Evolutionary conservation across 2,113 vertebrate genomes (phyloP).

Genomic region (Vulpes lagopus): DNA sequence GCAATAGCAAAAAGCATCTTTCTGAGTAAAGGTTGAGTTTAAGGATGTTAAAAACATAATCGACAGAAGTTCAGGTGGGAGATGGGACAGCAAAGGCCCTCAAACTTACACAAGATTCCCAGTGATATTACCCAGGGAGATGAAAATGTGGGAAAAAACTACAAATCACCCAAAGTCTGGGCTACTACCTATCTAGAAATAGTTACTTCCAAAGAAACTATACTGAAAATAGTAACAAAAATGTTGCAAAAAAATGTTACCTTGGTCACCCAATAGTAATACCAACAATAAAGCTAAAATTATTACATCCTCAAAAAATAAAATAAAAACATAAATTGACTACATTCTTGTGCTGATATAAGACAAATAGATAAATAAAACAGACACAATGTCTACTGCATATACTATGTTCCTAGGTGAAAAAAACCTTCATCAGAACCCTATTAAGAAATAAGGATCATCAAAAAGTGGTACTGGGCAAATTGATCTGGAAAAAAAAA

Average conservation of each 20-base stretch:
- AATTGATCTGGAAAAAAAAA: neutral
- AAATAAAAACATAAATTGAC: neutral
- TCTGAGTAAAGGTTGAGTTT: neutral
- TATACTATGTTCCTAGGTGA: neutral
- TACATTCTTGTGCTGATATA: neutral
- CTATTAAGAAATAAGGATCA: neutral
- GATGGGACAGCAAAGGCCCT: neutral
- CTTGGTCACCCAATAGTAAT: neutral
- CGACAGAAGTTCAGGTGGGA: neutral
- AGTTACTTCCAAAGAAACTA: neutral
- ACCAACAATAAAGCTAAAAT: neutral
- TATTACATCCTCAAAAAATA: neutral
- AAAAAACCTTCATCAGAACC: neutral
- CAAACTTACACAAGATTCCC: neutral
- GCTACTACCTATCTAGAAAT: neutral
- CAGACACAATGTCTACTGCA: rapidly evolving
- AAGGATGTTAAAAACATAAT: slow-evolving; percentile 32
- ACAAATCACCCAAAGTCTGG: neutral
- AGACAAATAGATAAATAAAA: neutral
- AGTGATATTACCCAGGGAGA: neutral
- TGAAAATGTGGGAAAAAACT: neutral
- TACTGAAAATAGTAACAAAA: neutral
- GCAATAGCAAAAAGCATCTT: neutral
- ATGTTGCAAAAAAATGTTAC: neutral
- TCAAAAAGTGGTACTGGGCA: neutral